Conservation (phyloP, 37 sponge, comb jelly and placozoan species). For the Eunapius fragilis region DNA sequence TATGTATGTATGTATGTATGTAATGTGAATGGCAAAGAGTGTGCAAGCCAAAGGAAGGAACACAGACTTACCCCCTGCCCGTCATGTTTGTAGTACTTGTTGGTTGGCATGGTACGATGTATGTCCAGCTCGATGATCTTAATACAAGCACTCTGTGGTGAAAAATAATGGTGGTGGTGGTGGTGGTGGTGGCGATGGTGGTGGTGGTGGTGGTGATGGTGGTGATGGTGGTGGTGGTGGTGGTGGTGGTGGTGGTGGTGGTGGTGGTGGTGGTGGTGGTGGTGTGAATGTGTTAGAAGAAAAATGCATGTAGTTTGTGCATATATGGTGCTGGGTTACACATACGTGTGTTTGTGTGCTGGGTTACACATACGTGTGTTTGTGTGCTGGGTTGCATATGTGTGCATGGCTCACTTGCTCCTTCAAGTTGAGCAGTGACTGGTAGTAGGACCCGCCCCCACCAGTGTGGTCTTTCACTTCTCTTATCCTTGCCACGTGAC, state of each 20-base stretch:
- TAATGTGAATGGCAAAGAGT: no score
- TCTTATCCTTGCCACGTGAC: slow-evolving; percentile 11
- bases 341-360: background rate
- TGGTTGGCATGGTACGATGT: slow-evolving; percentile 21
- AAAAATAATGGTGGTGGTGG: background rate
- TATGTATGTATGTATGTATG: no score
- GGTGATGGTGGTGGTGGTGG: no score
- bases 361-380: background rate
- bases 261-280: no score
- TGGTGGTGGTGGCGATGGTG: no score
- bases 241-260: no score
- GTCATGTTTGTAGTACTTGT: slow-evolving; percentile 28
- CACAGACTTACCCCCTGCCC: slow-evolving; percentile 28
- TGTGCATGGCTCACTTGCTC: background rate
- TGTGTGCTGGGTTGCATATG: background rate
- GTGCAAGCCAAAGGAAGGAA: no score
- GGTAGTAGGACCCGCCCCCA: slow-evolving; percentile 43
- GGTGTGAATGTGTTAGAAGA: no score
- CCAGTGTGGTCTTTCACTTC: slow-evolving; percentile 29
- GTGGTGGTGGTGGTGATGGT: no score
- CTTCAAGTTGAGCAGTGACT: slow-evolving; percentile 28
- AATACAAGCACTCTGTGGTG: no score
- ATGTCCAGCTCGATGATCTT: slow-evolving; percentile 20
- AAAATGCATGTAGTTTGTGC: no score
- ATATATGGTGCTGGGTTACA: no score